Conservation (phyloP, 2,888 invertebrate genomes). For the Diaphora mendica region DNA sequence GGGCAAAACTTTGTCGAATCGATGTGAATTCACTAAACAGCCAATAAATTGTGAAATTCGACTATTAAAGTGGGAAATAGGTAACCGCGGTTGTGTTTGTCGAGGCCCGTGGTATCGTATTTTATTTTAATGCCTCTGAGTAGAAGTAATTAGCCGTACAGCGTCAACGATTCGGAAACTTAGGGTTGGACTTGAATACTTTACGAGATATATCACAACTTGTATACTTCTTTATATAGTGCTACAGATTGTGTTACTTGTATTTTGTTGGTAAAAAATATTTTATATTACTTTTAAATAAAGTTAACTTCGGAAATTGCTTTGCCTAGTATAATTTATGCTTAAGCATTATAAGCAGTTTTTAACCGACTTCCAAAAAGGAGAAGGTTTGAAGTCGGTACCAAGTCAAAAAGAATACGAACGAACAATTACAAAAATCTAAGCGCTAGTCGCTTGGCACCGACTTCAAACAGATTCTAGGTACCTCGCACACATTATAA, state of each 20-base stretch:
- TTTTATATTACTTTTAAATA: background rate
- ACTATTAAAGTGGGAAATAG: conserved; percentile 50
- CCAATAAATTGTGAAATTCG: conserved; percentile 45
- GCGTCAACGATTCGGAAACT: conserved; percentile 41
- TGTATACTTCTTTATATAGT: background rate
- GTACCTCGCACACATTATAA: too few relatives aligned
- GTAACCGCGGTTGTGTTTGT: conserved; percentile 36
- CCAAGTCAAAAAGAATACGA: too few relatives aligned
- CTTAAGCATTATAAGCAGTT: too few relatives aligned
- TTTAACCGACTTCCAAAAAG: too few relatives aligned
- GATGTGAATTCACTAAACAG: conserved; percentile 47
- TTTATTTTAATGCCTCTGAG: conserved; percentile 41
- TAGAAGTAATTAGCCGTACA: conserved; percentile 41
- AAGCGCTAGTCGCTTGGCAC: too few relatives aligned
- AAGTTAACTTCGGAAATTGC: background rate
- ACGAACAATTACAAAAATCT: too few relatives aligned
- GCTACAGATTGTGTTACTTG: background rate
- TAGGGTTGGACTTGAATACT: conserved; percentile 14
- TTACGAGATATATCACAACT: conserved; percentile 12
- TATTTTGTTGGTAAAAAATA: background rate
- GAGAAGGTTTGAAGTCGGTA: too few relatives aligned
- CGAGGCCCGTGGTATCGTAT: conserved; percentile 32
- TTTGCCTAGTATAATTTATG: too few relatives aligned
- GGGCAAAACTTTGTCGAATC: conserved; percentile 35
- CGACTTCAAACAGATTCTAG: too few relatives aligned